Base-by-base conservation (phyloP, 2,888 invertebrate genomes). In the Drosophila limbata region DNA sequence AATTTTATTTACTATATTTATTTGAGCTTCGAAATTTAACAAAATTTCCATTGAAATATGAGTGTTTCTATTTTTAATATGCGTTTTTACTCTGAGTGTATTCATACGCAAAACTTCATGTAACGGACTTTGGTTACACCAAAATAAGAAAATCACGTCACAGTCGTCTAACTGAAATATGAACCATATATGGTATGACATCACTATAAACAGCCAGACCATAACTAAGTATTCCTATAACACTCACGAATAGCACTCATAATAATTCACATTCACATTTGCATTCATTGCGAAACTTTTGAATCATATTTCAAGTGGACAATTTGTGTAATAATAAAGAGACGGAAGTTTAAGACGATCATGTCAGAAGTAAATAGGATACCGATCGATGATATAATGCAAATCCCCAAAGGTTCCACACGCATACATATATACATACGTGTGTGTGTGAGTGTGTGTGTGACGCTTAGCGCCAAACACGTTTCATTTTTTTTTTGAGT, bases 101-200 rank as follows among this genome's bases (percentile, higher is more conserved):
- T n/a, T n/a, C 6, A 37, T 37, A n/a, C 13, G 19, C 44, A 53
- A 37, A 61, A 45, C 44, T 57, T 60, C 19, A 48, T 76, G 51
- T 78, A 78, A 78, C 76, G 78, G 61, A 25, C 69, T 60, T 47
- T 39, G 44, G 44, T 52, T 71, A 70, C 66, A 75, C 70, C 60
- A 47, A 75, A 77, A 62, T 52, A 62, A 33, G 60, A 28, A 69
- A 81, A 76, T 72, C 84, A 78, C 87, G 84, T 77, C 81, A 80
- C 55, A 62, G 52, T 39, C 73, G 74, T 69, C 74, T 81, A 89
- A 84, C 77, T 89, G 90, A 90, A 89, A 88, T 85, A 73, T 88
- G 84, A 88, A 77, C 88, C 90, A 84, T 85, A 85, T 77, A 88
- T 64, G 89, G 82, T 37, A 87, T 88, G 89, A 89, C 90, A 90